A percentile compares a stretch with the other conserved stretches of the same genome.
phyloP scores from a whole-genome alignment of 2,113 vertebrate genomes.

The Caloenas nicobarica region DNA sequence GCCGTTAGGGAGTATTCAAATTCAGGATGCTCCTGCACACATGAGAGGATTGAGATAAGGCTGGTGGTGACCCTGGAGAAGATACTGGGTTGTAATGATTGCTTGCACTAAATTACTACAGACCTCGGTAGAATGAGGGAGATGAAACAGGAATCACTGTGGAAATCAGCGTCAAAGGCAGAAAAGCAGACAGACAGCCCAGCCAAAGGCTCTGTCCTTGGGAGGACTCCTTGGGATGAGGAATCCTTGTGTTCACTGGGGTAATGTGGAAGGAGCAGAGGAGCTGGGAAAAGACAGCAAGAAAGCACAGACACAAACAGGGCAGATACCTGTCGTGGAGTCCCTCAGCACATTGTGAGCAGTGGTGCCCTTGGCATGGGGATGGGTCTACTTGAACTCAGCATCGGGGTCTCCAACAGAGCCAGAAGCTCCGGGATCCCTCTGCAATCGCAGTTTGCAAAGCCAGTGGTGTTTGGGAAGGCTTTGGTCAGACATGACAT shows the following conservation, averaged over 20 bases:
- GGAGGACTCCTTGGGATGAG: neutral
- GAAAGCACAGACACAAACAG: neutral
- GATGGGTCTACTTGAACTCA: neutral
- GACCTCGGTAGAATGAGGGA: rapidly evolving
- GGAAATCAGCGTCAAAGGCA: neutral
- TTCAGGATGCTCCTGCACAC: neutral
- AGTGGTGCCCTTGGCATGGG: neutral
- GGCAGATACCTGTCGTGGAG: neutral
- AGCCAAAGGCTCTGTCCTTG: neutral
- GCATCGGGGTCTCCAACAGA: neutral
- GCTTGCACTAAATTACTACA: neutral
- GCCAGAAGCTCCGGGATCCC: neutral
- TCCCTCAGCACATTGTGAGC: neutral
- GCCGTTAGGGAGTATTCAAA: rapidly evolving
- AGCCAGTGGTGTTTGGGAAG: neutral
- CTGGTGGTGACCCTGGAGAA: neutral
- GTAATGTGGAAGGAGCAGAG: neutral
- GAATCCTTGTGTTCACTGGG: neutral
- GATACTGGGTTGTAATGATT: rapidly evolving
- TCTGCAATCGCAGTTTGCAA: neutral
- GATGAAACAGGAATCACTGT: neutral
- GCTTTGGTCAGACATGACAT: neutral
- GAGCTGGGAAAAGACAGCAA: neutral
- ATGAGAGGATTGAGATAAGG: rapidly evolving
- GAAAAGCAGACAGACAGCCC: neutral